phyloP scores from a whole-genome alignment of 2,113 vertebrate species.

The Albula glossodonta region DNA sequence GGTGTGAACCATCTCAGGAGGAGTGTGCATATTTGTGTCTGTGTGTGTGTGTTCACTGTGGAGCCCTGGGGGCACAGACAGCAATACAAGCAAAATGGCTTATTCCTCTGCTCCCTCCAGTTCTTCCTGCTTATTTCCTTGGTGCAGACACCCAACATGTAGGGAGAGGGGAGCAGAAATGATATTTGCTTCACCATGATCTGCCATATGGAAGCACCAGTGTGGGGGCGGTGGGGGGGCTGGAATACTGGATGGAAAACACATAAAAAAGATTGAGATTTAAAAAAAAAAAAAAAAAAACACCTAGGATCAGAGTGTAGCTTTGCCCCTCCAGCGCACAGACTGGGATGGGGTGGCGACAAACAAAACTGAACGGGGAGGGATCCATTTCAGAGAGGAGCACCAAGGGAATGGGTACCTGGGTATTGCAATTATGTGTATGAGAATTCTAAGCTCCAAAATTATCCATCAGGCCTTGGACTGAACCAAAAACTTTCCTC shows the following conservation, averaged over 20 bases:
- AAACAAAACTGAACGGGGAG: neutral
- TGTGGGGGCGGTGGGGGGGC: neutral
- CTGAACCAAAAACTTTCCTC: neutral
- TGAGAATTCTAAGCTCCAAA: neutral
- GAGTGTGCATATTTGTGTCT: neutral
- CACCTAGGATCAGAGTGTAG: neutral
- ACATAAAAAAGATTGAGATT: neutral
- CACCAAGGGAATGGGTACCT: too few species aligned
- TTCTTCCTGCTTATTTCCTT: neutral
- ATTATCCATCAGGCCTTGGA: neutral
- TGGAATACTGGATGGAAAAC: neutral
- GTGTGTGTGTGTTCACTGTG: neutral
- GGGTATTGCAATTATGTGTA: too few species aligned
- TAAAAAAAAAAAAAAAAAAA: neutral
- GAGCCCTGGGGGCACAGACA: neutral
- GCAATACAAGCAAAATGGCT: conserved; percentile 1
- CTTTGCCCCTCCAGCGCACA: neutral
- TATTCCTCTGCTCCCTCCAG: neutral
- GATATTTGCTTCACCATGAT: neutral
- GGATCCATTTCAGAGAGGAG: neutral
- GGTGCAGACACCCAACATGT: neutral
- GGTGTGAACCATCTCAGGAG: neutral
- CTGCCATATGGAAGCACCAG: neutral
- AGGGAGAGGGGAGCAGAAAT: neutral
- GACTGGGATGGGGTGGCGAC: neutral